phyloP scores from a whole-genome alignment of 1,140 invertebrate genomes.

The Aphelenchoides besseyi region DNA sequence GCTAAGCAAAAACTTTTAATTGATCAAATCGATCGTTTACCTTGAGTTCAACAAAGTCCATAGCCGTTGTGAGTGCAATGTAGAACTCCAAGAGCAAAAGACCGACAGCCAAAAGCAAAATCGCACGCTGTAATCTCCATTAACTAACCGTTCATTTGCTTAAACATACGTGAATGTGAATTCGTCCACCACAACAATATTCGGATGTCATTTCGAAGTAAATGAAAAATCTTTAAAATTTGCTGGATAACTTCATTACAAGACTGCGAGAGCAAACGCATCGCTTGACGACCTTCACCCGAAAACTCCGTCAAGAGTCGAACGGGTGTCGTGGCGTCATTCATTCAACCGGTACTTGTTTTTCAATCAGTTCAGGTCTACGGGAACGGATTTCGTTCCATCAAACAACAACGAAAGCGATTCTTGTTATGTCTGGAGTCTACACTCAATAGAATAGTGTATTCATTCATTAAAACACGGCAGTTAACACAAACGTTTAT shows the following conservation, averaged over 20 bases:
- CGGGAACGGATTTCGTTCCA: too few species aligned
- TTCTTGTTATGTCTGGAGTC: too few species aligned
- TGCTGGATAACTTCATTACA: too few species aligned
- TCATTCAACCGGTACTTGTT: too few species aligned
- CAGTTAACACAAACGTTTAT: too few species aligned
- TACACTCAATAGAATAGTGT: too few species aligned
- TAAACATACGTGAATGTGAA: neutral
- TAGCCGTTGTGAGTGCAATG: neutral
- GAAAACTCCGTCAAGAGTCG: neutral
- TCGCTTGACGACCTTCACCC: neutral
- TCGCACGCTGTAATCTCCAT: neutral
- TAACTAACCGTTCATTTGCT: neutral
- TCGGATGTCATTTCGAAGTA: neutral
- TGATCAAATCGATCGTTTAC: neutral
- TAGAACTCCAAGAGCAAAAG: neutral
- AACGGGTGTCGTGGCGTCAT: too few species aligned
- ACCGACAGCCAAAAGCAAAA: neutral
- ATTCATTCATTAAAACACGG: too few species aligned
- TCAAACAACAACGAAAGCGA: too few species aligned
- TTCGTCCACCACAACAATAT: neutral
- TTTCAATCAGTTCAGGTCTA: too few species aligned
- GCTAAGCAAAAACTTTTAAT: neutral
- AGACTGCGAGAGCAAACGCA: too few species aligned
- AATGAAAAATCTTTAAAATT: too few species aligned
- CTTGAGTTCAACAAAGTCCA: neutral